phyloP scores from a whole-genome alignment of 1,140 invertebrate species.

The Ridgeia piscesae region DNA sequence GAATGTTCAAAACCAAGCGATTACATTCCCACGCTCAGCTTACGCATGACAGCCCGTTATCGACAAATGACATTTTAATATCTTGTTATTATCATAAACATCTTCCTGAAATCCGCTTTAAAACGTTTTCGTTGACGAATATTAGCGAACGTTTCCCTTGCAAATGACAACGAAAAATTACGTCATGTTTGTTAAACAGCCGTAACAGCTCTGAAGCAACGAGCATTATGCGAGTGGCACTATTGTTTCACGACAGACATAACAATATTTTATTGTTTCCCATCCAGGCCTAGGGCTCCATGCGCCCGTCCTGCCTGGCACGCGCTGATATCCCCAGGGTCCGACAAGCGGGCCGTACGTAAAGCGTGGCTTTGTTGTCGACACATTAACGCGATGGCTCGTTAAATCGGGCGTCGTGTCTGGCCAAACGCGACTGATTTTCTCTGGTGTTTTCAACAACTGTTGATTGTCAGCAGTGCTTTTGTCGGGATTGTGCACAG shows the following conservation, averaged over 20 bases:
- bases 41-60: background rate
- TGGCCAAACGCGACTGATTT: background rate
- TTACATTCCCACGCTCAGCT: background rate
- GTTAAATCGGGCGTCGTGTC: background rate
- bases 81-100: background rate
- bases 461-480: background rate
- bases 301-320: background rate
- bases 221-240: background rate
- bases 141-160: background rate
- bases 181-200: background rate
- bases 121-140: background rate
- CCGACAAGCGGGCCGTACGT: background rate
- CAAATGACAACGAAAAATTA: background rate
- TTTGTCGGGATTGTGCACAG: background rate
- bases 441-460: background rate
- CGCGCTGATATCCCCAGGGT: background rate
- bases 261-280: background rate
- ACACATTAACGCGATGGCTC: background rate
- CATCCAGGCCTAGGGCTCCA: background rate
- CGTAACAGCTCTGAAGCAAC: background rate
- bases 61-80: background rate
- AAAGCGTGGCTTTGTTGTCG: background rate
- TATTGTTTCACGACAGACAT: background rate
- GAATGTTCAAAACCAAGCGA: background rate
- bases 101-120: background rate